Evolutionary conservation across 2,888 invertebrate species (phyloP).

Genomic region (Gastrophysa polygoni): DNA sequence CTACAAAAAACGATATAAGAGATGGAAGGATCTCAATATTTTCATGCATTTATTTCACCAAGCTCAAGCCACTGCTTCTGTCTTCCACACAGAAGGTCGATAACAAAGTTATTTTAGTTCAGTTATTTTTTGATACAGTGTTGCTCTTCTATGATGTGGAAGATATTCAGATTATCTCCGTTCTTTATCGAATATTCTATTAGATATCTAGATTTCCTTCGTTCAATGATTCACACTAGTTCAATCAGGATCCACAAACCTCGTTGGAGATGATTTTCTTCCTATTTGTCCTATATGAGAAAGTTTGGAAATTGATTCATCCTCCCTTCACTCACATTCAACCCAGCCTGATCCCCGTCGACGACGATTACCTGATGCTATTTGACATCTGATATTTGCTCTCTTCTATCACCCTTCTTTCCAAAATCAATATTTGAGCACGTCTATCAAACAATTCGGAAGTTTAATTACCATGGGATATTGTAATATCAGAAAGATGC

Average conservation of each 20-base stretch:
- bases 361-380: slow-evolving; percentile 19
- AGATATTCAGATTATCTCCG: no score
- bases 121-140: no score
- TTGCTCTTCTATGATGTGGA: no score
- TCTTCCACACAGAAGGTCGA: no score
- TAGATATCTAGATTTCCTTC: no score
- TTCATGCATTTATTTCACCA: no score
- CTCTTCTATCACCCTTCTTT: slow-evolving; percentile 42
- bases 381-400: slow-evolving; percentile 22
- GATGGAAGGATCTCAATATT: no score
- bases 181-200: no score
- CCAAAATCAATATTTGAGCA: slow-evolving; percentile 46
- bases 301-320: background rate
- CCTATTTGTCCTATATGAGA: background rate
- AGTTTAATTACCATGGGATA: slow-evolving; percentile 49
- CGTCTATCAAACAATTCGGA: slow-evolving; percentile 42
- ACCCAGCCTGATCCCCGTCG: background rate
- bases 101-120: no score
- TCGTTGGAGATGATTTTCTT: background rate
- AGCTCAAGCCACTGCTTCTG: no score
- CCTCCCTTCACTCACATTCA: background rate
- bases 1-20: no score
- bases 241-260: background rate
- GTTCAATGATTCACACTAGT: no score
- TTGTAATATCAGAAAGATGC: slow-evolving; percentile 44